phyloP scores from a whole-genome alignment of 2,888 invertebrate genomes.

The Tortricodes alternella region DNA sequence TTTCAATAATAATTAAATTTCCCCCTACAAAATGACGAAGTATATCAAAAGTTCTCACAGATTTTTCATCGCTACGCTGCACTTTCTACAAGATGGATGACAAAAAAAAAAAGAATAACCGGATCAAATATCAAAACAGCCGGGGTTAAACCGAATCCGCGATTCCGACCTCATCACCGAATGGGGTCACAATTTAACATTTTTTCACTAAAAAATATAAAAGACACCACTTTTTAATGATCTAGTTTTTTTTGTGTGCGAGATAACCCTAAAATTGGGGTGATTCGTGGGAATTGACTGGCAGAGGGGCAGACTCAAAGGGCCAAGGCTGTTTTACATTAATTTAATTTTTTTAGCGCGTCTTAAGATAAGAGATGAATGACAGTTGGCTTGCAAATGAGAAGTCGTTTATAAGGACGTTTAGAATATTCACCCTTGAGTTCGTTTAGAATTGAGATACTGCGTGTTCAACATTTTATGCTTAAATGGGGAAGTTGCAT shows the following conservation, averaged over 20 bases:
- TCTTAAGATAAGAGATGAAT: slow-evolving; percentile 33
- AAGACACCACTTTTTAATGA: slow-evolving; percentile 72
- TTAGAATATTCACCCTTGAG: slow-evolving; percentile 17
- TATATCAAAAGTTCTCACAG: slow-evolving; percentile 50
- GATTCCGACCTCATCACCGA: slow-evolving; percentile 76
- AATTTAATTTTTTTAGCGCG: slow-evolving; percentile 43
- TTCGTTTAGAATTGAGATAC: too few relatives aligned
- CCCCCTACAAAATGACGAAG: not conserved
- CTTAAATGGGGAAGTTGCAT: too few relatives aligned
- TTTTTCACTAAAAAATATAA: slow-evolving; percentile 55
- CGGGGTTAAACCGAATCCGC: slow-evolving; percentile 68
- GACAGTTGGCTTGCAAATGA: slow-evolving; percentile 22
- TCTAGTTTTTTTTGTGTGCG: slow-evolving; percentile 64
- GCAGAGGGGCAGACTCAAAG: slow-evolving; percentile 51
- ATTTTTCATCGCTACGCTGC: slow-evolving; percentile 41
- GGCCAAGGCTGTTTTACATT: slow-evolving; percentile 64
- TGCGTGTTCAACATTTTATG: too few relatives aligned
- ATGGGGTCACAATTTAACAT: slow-evolving; percentile 68
- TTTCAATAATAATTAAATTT: not conserved
- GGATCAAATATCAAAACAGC: slow-evolving; percentile 75
- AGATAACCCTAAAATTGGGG: slow-evolving; percentile 78
- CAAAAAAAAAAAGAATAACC: slow-evolving; percentile 52
- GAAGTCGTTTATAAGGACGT: slow-evolving; percentile 1
- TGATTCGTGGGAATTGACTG: slow-evolving; percentile 68
- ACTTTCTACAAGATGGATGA: slow-evolving; percentile 8